Percentiles rank a stretch among this genome's conserved stretches.
phyloP scores from a whole-genome alignment of 2,888 invertebrate genomes.

The Scaptomyza tumidula region DNA sequence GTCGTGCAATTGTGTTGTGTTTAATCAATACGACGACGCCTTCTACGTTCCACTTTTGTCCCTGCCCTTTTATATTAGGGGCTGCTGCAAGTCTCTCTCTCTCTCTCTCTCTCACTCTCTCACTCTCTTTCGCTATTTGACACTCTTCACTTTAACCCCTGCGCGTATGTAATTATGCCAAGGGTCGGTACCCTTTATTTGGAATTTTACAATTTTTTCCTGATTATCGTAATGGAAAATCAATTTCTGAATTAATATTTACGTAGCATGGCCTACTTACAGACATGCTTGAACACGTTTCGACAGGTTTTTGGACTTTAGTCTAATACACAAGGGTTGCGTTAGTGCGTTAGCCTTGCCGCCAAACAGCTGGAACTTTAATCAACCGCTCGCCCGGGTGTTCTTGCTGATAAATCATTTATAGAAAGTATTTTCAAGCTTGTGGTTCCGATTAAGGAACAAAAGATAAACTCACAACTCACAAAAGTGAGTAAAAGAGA shows the following conservation, averaged over 20 bases:
- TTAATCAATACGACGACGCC: slow-evolving; percentile 74
- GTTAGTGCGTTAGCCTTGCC: neutral
- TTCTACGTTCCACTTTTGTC: slow-evolving; percentile 17
- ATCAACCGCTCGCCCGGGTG: neutral
- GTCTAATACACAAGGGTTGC: neutral
- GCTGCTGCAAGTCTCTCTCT: slow-evolving; percentile 51
- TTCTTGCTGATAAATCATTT: slow-evolving; percentile 22
- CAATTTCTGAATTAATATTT: slow-evolving; percentile 53
- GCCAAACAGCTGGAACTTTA: slow-evolving; percentile 8
- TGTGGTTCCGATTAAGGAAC: slow-evolving; percentile 2
- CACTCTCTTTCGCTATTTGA: neutral
- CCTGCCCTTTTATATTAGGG: neutral
- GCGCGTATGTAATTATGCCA: slow-evolving; percentile 51
- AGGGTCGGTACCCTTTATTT: slow-evolving; percentile 78
- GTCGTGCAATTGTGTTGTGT: slow-evolving; percentile 42
- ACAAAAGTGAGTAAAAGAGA: no score
- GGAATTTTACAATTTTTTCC: slow-evolving; percentile 39
- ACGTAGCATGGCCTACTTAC: slow-evolving; percentile 65
- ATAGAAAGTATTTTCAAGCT: slow-evolving; percentile 20
- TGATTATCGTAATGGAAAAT: slow-evolving; percentile 57
- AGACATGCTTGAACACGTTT: slow-evolving; percentile 32
- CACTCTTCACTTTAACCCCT: slow-evolving; percentile 6
- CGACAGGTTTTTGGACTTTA: neutral
- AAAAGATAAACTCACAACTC: slow-evolving; percentile 3
- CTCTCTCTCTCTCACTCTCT: neutral